Conservation (phyloP, 1,140 invertebrate species). For the Bombus sylvicola region DNA sequence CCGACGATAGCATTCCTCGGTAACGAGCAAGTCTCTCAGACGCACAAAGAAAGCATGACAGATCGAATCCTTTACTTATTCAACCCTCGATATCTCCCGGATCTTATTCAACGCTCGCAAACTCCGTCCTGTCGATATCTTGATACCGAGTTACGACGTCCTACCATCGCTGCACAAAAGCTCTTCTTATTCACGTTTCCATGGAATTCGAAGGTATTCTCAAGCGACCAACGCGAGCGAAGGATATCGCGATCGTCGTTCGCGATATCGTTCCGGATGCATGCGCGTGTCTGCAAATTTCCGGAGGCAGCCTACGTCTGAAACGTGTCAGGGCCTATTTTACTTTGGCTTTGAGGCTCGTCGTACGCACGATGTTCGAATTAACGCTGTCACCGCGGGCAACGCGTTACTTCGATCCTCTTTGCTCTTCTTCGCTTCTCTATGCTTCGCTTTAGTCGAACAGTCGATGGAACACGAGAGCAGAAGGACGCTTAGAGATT, state of each 20-base stretch:
- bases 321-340: constrained; percentile 34
- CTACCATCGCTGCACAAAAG: too few species aligned
- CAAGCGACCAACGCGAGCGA: neutral
- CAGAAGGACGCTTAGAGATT: neutral
- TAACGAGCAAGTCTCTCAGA: neutral
- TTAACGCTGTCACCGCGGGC: constrained; percentile 68
- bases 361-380: constrained; percentile 49
- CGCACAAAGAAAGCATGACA: neutral
- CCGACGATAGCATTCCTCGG: neutral
- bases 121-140: neutral
- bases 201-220: constrained; percentile 11
- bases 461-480: neutral
- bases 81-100: neutral
- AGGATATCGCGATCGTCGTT: neutral
- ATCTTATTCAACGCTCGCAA: neutral
- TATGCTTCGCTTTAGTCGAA: neutral
- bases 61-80: neutral
- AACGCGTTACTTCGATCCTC: neutral
- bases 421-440: neutral
- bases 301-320: neutral
- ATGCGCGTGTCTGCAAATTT: neutral
- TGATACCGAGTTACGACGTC: neutral
- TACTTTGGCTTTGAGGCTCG: constrained; percentile 1
- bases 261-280: neutral
- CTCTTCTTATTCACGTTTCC: constrained; percentile 3